Conservation (phyloP, 2,113 vertebrate species). For the Dendrocopos noguchii region DNA sequence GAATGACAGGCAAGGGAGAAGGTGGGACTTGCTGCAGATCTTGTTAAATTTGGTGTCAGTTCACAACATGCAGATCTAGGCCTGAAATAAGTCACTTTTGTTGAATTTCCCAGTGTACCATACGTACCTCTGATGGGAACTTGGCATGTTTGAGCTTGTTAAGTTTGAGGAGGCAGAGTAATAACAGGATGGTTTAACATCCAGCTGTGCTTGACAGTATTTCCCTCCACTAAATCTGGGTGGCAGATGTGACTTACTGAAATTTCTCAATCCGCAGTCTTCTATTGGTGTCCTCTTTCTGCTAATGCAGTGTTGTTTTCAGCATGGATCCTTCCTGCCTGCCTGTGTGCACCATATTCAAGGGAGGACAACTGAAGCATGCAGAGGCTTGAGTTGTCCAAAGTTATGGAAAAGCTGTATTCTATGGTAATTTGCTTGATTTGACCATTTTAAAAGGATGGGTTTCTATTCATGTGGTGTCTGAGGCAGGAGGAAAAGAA, state of each 20-base stretch:
- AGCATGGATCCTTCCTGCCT: constrained; percentile 40
- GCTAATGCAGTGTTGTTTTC: neutral
- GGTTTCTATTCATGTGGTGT: neutral
- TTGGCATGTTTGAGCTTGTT: constrained; percentile 28
- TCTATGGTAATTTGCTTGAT: neutral
- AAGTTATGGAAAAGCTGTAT: constrained; percentile 22
- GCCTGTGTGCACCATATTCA: neutral
- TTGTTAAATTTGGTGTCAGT: neutral
- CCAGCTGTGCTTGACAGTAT: constrained; percentile 45
- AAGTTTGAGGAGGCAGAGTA: constrained; percentile 44
- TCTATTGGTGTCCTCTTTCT: neutral
- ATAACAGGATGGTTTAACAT: constrained; percentile 39
- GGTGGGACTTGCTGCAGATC: neutral
- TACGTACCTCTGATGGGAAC: constrained; percentile 1
- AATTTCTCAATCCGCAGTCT: neutral
- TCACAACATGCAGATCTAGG: neutral
- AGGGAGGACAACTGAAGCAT: neutral
- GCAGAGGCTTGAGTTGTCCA: neutral
- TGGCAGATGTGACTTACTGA: constrained; percentile 56
- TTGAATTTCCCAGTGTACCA: constrained; percentile 30
- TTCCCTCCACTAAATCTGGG: constrained; percentile 42
- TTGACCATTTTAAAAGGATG: neutral
- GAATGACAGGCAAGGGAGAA: neutral
- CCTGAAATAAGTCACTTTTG: constrained; percentile 26
- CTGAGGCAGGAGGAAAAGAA: neutral